These are phyloP conservation scores for Scomber colias DNA, from an alignment of 2,113 vertebrate genomes.

Conservation along the genomic window DNA sequence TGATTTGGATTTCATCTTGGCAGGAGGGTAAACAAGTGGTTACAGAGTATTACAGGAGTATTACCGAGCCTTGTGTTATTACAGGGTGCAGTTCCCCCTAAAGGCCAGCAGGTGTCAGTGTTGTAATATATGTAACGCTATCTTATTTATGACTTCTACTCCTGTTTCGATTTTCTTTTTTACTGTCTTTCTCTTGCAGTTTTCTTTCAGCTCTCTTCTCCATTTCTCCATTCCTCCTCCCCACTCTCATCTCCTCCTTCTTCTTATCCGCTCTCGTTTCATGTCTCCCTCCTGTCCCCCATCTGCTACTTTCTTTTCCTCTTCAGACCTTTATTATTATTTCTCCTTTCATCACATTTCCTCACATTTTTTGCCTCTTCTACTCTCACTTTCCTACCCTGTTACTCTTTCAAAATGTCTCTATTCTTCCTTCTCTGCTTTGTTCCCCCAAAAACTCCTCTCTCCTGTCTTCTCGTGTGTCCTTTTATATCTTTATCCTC, in stretches of 20 bases:
- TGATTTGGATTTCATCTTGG: slow-evolving; percentile 1
- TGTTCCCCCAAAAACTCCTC: neutral
- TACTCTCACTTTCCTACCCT: neutral
- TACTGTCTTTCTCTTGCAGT: neutral
- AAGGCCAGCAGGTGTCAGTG: slow-evolving; percentile 69
- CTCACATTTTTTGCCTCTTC: neutral
- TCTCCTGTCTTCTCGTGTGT: neutral
- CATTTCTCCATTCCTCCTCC: neutral
- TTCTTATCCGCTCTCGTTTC: slow-evolving; percentile 1
- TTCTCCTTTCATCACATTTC: neutral
- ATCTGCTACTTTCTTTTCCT: slow-evolving; percentile 28
- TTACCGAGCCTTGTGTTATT: neutral
- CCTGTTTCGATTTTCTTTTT: neutral
- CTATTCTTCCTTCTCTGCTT: neutral
- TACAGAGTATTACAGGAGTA: neutral
- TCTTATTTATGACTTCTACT: neutral
- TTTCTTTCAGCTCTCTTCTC: neutral
- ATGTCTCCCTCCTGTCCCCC: slow-evolving; percentile 13
- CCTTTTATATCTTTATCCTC: neutral
- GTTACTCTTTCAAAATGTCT: neutral
- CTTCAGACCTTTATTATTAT: neutral
- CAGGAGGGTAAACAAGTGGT: neutral
- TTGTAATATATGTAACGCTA: slow-evolving; percentile 42
- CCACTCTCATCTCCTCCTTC: neutral
- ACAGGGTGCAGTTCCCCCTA: slow-evolving; percentile 28